phyloP scores from a whole-genome alignment of 2,797 vertebrate genomes.

The Otus scops region DNA sequence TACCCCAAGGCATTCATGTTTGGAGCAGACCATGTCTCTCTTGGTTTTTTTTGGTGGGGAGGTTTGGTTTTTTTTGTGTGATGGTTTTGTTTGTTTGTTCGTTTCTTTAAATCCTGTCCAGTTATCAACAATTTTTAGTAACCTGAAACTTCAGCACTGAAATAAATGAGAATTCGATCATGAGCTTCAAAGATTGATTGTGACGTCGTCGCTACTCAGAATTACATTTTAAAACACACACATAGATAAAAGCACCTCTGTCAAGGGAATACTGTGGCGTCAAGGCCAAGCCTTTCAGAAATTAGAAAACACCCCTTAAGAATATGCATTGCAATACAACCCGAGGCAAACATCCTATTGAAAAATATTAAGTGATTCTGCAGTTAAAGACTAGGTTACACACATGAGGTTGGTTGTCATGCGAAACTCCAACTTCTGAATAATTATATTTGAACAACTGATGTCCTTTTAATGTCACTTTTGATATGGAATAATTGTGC shows the following conservation, averaged over 20 bases:
- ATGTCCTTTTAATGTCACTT: neutral
- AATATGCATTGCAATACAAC: neutral
- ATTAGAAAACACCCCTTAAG: neutral
- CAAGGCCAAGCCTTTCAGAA: neutral
- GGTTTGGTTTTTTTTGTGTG: no score
- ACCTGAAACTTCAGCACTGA: neutral
- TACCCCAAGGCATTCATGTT: neutral
- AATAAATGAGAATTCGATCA: neutral
- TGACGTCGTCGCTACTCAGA: neutral
- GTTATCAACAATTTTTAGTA: neutral
- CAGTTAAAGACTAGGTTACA: neutral
- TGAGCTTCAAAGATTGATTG: neutral
- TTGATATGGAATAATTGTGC: neutral
- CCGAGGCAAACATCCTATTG: neutral
- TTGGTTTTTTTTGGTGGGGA: no score
- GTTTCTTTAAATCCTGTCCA: neutral
- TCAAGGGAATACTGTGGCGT: neutral
- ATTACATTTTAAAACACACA: neutral
- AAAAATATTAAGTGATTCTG: neutral
- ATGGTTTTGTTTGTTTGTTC: no score
- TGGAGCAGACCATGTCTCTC: neutral
- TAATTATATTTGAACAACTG: neutral
- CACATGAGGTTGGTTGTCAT: neutral
- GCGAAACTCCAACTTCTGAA: neutral
- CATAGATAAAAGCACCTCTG: neutral